These are phyloP conservation scores for Cyprinus carpio DNA, from an alignment of 2,113 vertebrate genomes.

Conservation along the genomic window DNA sequence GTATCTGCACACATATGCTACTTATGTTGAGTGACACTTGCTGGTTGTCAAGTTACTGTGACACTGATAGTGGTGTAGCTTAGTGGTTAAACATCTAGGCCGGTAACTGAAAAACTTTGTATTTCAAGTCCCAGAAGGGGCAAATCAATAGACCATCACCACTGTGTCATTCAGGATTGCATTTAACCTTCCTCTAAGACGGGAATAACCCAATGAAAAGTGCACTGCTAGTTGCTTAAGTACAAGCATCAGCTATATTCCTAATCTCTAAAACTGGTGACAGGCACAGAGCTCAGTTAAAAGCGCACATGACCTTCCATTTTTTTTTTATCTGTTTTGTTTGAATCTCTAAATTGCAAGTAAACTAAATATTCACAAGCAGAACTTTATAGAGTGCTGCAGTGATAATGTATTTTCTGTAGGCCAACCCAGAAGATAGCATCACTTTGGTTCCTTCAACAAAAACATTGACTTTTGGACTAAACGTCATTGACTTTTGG, in stretches of 20 bases:
- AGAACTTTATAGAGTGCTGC: neutral
- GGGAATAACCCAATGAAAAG: neutral
- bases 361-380: too few species aligned
- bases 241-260: neutral
- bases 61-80: neutral
- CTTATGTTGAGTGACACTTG: neutral
- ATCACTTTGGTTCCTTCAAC: too few species aligned
- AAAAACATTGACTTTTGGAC: too few species aligned
- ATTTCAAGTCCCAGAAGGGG: neutral
- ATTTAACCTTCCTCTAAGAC: neutral
- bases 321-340: too few species aligned
- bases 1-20: too few species aligned
- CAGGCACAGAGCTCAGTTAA: neutral
- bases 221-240: neutral
- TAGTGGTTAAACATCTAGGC: neutral
- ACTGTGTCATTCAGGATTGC: neutral
- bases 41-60: neutral
- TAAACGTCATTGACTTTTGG: too few species aligned
- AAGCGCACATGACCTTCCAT: neutral
- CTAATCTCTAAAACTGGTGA: neutral
- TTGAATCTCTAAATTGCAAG: too few species aligned
- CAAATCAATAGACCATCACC: neutral
- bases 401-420: too few species aligned
- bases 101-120: neutral
- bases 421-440: too few species aligned